These are phyloP conservation scores for Corvus hawaiiensis DNA, from an alignment of 2,113 vertebrate species.

Conservation along the genomic window DNA sequence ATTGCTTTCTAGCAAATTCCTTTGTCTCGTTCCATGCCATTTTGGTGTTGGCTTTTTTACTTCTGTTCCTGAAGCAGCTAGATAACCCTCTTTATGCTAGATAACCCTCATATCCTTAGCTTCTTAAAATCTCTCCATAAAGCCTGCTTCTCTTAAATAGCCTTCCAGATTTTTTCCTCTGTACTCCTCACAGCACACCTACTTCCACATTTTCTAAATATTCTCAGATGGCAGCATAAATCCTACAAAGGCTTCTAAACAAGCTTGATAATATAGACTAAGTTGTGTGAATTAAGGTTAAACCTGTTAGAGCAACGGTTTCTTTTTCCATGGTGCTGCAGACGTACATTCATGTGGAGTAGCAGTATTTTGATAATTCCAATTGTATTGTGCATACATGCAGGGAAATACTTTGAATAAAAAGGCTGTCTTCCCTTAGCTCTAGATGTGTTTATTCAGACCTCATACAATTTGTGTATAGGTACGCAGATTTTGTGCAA, in stretches of 20 bases:
- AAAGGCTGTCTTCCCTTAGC: neutral
- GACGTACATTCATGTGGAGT: neutral
- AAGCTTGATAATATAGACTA: neutral
- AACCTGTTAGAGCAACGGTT: neutral
- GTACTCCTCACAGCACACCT: neutral
- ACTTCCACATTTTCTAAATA: neutral
- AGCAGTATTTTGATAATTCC: neutral
- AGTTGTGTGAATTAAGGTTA: neutral
- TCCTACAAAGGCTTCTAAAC: neutral
- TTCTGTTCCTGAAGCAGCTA: neutral
- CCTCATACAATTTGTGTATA: neutral
- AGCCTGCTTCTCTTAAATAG: neutral
- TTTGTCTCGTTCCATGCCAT: neutral
- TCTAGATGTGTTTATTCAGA: neutral
- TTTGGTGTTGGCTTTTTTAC: neutral
- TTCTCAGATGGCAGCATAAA: neutral
- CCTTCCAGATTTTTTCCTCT: neutral
- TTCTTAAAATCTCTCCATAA: neutral
- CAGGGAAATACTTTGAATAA: neutral
- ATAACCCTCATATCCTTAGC: neutral
- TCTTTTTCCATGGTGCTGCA: neutral
- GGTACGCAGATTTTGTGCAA: neutral
- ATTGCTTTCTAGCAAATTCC: neutral
- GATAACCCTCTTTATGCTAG: neutral
- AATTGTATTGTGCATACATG: neutral